Conservation (phyloP, 2,888 invertebrate genomes). For the Plebejus anna region DNA sequence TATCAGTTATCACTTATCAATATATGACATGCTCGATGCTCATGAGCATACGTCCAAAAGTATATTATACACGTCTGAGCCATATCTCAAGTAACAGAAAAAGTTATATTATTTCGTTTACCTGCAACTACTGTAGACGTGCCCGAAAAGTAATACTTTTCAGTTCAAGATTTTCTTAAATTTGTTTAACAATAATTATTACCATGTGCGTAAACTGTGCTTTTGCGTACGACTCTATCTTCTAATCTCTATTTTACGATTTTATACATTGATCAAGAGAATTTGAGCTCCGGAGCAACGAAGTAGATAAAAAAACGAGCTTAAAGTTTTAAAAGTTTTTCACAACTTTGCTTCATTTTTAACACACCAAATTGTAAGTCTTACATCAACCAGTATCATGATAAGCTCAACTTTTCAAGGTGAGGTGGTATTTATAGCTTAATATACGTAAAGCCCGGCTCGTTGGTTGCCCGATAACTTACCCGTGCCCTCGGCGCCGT, state of each 20-base stretch:
- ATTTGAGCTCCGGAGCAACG: not conserved
- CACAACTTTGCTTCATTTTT: not conserved
- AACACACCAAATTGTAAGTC: not conserved
- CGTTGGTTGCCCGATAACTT: constrained; percentile 20
- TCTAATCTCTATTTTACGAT: not conserved
- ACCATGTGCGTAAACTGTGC: no score
- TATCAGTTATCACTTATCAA: not conserved
- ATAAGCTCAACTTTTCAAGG: constrained; percentile 9
- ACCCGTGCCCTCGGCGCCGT: constrained; percentile 7
- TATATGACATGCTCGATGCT: not conserved
- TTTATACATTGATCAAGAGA: not conserved
- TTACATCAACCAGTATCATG: not conserved
- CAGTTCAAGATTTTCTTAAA: no score
- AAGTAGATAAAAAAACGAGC: not conserved
- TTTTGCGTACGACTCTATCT: no score
- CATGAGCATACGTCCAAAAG: not conserved
- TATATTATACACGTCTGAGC: no score
- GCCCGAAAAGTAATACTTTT: no score
- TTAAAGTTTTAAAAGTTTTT: not conserved
- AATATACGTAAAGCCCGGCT: constrained; percentile 10
- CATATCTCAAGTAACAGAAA: no score
- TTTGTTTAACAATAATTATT: no score
- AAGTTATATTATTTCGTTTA: no score
- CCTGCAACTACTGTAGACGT: no score
- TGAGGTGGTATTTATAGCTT: constrained; percentile 11